Base-by-base conservation (phyloP, 1,140 invertebrate genomes). In the Phymastichus coffea region DNA sequence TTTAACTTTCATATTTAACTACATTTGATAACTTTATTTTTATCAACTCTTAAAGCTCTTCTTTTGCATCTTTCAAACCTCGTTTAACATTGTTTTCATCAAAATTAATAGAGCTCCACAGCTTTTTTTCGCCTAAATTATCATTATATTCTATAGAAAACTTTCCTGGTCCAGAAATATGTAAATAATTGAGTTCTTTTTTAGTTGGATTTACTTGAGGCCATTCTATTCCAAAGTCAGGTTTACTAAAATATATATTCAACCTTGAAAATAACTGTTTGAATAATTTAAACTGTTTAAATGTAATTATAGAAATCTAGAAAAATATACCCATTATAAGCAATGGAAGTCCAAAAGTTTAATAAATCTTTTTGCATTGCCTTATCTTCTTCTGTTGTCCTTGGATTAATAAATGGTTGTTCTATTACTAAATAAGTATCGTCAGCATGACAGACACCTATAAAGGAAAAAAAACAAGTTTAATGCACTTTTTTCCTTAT, bases 401-500 rank as follows among this genome's bases (percentile, higher is more conserved):
- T 72, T 22, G 71, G 57, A 61, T 77, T 63, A 33, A 74, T 47
- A 33, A 68, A 70, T 12, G 62, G 30, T 30, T 70, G 68, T 26
- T 74, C 70, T 20, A 83, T 53, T 14, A 83, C 63, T 47, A 79
- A 71, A 12, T 72, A 70, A 12, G 75, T 66, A 64, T 88, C 86
- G 64, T 88, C 86, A 4, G 73, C 85, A 64, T 88, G 86, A 56
- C 78, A 77, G 1, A 86, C 84, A 62, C 85, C 85, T 86, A 22
- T 22, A 51, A 44, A n/a, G n/a, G n/a, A n/a, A n/a, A n/a, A n/a
- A n/a, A n/a, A n/a, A n/a, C n/a, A n/a, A n/a, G n/a, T n/a, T n/a
- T n/a, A n/a, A n/a, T n/a, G n/a, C n/a, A n/a, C 28, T 17, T 30
- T 14, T 43, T 14, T 1, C n/a, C n/a, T n/a, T n/a, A n/a, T n/a